These are phyloP conservation scores for Athene noctua DNA, from an alignment of 2,113 vertebrate genomes.

Conservation along the genomic window DNA sequence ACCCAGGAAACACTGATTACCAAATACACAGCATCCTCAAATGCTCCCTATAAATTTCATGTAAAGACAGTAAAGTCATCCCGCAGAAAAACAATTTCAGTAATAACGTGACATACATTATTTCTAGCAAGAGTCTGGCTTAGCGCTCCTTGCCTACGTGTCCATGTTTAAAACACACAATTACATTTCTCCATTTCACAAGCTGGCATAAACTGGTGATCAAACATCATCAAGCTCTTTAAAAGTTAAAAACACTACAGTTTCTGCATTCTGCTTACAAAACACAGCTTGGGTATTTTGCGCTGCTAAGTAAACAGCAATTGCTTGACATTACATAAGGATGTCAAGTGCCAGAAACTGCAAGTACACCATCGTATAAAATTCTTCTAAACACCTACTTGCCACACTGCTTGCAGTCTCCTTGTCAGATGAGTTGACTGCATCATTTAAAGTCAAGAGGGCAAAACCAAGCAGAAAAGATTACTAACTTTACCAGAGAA, in stretches of 20 bases:
- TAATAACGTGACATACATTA: background rate
- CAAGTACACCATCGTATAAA: background rate
- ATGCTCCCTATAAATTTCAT: background rate
- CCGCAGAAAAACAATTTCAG: background rate
- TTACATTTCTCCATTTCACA: background rate
- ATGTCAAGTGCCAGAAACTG: background rate
- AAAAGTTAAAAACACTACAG: background rate
- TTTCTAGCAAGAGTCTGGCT: background rate
- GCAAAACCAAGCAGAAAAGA: background rate
- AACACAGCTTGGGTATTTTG: background rate
- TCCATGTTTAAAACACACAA: fast-evolving
- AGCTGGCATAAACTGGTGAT: background rate
- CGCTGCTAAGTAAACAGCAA: background rate
- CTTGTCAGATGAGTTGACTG: background rate
- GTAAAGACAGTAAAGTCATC: background rate
- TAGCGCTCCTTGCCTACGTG: background rate
- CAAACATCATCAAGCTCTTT: background rate
- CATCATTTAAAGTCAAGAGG: background rate
- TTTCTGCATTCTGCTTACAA: background rate
- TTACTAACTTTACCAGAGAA: background rate
- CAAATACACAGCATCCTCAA: background rate
- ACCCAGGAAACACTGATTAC: background rate
- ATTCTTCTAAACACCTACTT: background rate
- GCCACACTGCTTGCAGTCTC: background rate
- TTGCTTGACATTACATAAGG: background rate